Conservation (phyloP, 2,888 invertebrate species). For the Invenusta paracnida region DNA sequence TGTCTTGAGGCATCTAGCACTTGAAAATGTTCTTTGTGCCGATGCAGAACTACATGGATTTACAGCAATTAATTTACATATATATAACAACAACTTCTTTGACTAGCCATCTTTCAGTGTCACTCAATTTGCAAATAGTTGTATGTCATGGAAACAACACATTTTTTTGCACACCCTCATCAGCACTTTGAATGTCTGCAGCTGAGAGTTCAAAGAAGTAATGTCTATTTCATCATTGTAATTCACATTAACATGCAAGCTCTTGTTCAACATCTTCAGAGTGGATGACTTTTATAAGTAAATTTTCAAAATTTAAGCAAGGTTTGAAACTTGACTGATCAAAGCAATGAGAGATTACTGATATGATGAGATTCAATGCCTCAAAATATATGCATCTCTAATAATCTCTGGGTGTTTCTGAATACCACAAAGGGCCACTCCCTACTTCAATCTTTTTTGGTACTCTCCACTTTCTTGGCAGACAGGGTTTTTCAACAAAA, state of each 20-base stretch:
- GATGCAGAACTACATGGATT: neutral
- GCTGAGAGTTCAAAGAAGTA: too few species aligned
- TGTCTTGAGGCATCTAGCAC: neutral
- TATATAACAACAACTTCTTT: neutral
- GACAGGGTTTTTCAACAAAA: conserved; percentile 12
- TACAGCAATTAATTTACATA: neutral
- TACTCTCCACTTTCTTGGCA: neutral
- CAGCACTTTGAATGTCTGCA: too few species aligned
- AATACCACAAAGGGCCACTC: neutral
- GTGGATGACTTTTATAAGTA: too few species aligned
- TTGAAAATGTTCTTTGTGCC: neutral
- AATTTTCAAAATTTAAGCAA: too few species aligned
- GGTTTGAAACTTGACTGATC: too few species aligned
- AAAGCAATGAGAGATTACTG: too few species aligned
- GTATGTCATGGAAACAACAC: neutral
- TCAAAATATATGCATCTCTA: neutral
- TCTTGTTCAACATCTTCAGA: too few species aligned
- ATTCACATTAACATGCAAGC: too few species aligned
- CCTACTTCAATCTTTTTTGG: conserved; percentile 26
- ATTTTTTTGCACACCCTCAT: too few species aligned
- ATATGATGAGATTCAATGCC: too few species aligned
- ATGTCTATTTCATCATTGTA: too few species aligned
- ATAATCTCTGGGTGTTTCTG: neutral
- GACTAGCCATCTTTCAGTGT: neutral
- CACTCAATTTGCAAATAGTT: neutral